These are phyloP conservation scores for Anastatus disparis DNA, from an alignment of 1,140 invertebrate genomes.

Conservation along the genomic window DNA sequence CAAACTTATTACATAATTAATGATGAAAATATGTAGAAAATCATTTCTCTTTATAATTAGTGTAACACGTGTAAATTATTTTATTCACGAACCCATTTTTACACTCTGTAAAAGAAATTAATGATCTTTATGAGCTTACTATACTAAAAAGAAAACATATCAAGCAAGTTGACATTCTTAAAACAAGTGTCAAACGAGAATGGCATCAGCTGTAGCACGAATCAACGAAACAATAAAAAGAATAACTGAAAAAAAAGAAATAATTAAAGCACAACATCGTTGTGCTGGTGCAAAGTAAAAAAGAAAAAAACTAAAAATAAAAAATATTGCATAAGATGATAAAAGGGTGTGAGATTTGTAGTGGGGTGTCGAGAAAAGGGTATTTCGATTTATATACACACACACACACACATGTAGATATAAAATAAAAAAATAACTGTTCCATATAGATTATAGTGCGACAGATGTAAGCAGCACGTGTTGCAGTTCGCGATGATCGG, in stretches of 20 bases:
- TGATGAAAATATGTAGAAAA: too few species aligned
- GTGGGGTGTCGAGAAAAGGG: conserved; percentile 36
- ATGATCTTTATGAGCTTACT: background rate
- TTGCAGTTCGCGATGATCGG: conserved; percentile 20
- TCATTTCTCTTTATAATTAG: too few species aligned
- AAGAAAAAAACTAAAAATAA: too few species aligned
- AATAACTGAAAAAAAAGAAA: conserved; percentile 37
- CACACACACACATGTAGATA: too few species aligned
- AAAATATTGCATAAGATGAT: conserved; percentile 1
- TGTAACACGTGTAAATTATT: too few species aligned
- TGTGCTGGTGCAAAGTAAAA: conserved; percentile 13
- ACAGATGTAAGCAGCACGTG: conserved; percentile 57
- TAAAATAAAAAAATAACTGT: too few species aligned
- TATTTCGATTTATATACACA: conserved; percentile 6
- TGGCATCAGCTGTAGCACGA: background rate
- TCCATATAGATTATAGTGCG: too few species aligned
- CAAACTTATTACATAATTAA: too few species aligned
- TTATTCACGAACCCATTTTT: too few species aligned
- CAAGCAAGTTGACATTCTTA: background rate
- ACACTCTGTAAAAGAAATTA: conserved; percentile 8
- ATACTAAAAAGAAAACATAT: background rate
- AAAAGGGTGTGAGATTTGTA: conserved; percentile 27
- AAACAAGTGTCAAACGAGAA: conserved; percentile 1
- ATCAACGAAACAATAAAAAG: conserved; percentile 4
- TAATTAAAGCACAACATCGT: background rate